Conservation (phyloP, 1,140 invertebrate genomes). For the Dinothrombium tinctorium region DNA sequence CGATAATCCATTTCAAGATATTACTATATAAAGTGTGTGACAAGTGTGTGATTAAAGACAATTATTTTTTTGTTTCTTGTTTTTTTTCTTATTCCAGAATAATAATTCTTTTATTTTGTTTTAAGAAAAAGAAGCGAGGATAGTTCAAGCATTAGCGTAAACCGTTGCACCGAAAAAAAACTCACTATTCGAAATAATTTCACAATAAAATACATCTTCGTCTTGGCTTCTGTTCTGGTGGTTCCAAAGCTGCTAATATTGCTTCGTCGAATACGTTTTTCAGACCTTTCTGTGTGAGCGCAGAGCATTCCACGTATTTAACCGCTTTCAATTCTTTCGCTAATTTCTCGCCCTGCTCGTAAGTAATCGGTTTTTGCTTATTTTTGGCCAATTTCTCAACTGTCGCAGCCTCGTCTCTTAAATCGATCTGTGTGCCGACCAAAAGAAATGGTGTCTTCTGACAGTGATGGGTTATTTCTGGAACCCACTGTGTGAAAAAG, state of each 20-base stretch:
- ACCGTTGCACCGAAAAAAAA: too few species aligned
- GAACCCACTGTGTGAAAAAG: constrained; percentile 60
- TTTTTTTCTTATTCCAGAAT: too few species aligned
- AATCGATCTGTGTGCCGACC: constrained; percentile 90
- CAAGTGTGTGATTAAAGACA: too few species aligned
- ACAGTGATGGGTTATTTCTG: constrained; percentile 98
- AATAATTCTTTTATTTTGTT: too few species aligned
- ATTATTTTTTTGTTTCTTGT: too few species aligned
- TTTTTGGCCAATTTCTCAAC: constrained; percentile 97
- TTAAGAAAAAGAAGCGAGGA: too few species aligned
- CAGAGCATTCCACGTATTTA: constrained; percentile 99
- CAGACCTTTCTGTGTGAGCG: constrained; percentile 90
- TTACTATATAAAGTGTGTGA: too few species aligned
- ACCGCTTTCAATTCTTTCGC: constrained; percentile 96
- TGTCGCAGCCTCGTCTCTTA: constrained; percentile 85
- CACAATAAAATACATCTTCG: constrained; percentile 10
- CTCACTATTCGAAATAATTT: too few species aligned
- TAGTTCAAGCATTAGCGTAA: too few species aligned
- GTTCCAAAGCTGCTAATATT: constrained; percentile 86
- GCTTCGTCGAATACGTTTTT: constrained; percentile 99
- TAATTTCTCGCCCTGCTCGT: constrained; percentile 86
- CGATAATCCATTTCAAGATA: too few species aligned
- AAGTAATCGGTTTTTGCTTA: constrained; percentile 88
- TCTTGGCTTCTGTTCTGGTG: constrained; percentile 40
- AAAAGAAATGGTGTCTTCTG: constrained; percentile 94